These are phyloP conservation scores for Elysia crispata DNA, from an alignment of 2,888 invertebrate genomes.

Conservation along the genomic window DNA sequence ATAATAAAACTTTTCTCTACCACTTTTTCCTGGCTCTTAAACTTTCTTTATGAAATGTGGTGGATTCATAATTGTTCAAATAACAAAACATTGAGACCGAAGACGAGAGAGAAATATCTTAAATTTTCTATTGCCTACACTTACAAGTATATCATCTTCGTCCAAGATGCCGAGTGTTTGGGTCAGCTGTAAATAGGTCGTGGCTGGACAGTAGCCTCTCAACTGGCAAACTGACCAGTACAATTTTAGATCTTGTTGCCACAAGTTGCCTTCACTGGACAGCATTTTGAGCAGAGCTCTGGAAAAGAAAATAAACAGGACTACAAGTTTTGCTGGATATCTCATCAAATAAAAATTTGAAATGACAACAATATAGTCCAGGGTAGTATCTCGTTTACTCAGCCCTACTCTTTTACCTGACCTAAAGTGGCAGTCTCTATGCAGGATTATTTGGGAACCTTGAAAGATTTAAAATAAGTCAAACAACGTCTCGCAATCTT, in stretches of 20 bases:
- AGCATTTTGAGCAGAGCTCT: conserved; percentile 35
- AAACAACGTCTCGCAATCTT: no score
- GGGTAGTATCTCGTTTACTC: no score
- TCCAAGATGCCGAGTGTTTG: conserved; percentile 26
- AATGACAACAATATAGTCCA: no score
- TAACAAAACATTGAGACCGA: background rate
- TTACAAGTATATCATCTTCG: conserved; percentile 36
- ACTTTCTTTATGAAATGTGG: no score
- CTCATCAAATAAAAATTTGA: no score
- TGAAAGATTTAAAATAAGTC: no score
- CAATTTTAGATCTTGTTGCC: conserved; percentile 41
- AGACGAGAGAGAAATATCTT: no score
- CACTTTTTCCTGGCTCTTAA: background rate
- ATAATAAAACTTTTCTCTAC: conserved; percentile 15
- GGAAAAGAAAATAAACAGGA: background rate
- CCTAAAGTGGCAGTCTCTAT: no score
- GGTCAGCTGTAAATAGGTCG: conserved; percentile 31
- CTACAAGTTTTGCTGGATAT: no score
- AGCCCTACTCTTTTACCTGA: no score
- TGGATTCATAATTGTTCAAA: no score
- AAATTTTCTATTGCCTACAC: background rate
- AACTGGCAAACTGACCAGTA: conserved; percentile 46
- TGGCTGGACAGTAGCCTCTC: conserved; percentile 21
- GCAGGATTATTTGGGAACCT: no score
- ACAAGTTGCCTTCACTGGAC: conserved; percentile 6